Evolutionary conservation across 2,797 vertebrate genomes (phyloP).

Genomic region (Glossophaga mutica): DNA sequence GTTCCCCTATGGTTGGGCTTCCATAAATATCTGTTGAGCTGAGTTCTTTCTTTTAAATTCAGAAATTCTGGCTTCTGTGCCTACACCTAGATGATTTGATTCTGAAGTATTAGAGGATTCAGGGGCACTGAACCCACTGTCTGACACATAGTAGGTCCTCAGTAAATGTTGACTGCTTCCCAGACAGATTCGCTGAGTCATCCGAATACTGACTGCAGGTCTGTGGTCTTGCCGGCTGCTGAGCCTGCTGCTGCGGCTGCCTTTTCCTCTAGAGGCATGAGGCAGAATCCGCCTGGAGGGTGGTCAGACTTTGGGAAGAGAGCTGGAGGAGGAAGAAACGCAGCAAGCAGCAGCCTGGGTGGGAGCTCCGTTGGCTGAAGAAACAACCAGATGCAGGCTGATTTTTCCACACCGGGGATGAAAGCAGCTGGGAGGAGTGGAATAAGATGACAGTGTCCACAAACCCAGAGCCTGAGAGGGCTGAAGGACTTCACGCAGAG

Average conservation of each 20-base stretch:
- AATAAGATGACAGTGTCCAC: background rate
- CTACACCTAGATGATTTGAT: background rate
- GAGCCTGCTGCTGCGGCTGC: background rate
- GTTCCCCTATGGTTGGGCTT: background rate
- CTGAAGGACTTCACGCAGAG: background rate
- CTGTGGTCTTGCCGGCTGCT: background rate
- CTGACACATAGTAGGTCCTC: background rate
- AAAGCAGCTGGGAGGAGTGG: background rate
- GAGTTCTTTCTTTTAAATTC: background rate
- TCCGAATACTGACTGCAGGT: background rate
- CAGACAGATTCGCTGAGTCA: background rate
- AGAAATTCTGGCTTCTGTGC: background rate
- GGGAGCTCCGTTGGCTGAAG: background rate
- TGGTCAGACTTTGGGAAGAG: too few species aligned
- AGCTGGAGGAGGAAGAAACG: background rate
- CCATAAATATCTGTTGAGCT: background rate
- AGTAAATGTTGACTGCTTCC: background rate
- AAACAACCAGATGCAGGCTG: background rate
- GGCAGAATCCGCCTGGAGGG: background rate
- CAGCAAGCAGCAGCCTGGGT: background rate
- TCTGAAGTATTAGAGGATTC: background rate
- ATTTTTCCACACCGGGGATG: background rate
- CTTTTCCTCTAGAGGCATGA: background rate
- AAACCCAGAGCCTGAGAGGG: background rate
- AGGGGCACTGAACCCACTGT: background rate